These are phyloP conservation scores for Pipistrellus pygmaeus DNA, from an alignment of 2,797 vertebrate genomes.

Conservation along the genomic window DNA sequence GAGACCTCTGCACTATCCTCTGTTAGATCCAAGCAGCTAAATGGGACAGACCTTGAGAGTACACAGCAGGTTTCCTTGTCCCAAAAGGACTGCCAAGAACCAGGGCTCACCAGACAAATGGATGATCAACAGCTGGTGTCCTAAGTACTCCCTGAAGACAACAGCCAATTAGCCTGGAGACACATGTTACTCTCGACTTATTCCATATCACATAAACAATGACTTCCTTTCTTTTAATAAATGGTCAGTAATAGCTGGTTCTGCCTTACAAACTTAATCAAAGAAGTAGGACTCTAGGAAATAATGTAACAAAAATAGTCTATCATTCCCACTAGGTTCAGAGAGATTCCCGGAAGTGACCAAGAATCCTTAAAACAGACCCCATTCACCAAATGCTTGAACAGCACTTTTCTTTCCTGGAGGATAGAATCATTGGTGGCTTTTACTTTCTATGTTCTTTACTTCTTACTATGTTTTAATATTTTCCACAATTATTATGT, in stretches of 20 bases:
- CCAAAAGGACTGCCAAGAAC: not conserved
- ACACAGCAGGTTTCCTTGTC: not conserved
- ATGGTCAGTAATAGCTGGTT: not conserved
- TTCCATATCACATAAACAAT: not conserved
- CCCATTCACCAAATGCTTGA: not conserved
- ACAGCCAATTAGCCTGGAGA: not conserved
- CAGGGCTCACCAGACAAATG: not conserved
- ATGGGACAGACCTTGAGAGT: not conserved
- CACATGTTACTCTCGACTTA: not conserved
- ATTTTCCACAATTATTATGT: constrained; percentile 11
- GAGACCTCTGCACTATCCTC: not conserved
- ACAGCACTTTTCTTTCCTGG: not conserved
- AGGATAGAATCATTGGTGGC: not conserved
- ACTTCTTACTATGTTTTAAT: constrained; percentile 13
- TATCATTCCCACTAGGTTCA: not conserved
- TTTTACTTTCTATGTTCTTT: constrained; percentile 18
- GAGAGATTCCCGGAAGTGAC: not conserved
- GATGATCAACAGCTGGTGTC: not conserved
- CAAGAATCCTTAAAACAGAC: not conserved
- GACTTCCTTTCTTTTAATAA: constrained; percentile 42
- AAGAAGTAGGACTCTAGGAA: constrained; percentile 34
- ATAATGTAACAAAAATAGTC: not conserved
- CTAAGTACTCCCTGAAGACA: not conserved
- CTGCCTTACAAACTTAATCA: not conserved
- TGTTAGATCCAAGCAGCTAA: not conserved